Conservation (phyloP, 2,113 vertebrate species). For the Psophia crepitans region DNA sequence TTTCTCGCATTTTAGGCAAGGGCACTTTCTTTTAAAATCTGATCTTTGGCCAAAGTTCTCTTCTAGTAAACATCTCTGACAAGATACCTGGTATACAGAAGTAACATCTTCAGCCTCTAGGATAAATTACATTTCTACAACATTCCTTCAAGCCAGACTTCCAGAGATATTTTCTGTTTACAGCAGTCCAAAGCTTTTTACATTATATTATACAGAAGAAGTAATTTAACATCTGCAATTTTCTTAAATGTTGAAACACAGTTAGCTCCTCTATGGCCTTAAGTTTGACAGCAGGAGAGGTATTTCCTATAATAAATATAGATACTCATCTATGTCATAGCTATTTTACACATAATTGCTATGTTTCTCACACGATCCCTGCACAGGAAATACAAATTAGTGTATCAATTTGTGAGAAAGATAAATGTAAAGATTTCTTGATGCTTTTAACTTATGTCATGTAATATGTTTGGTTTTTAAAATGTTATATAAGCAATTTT, state of each 20-base stretch:
- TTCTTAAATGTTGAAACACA: neutral
- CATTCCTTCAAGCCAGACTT: neutral
- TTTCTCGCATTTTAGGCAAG: neutral
- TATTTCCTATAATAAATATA: neutral
- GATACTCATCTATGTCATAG: neutral
- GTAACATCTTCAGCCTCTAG: neutral
- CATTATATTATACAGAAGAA: neutral
- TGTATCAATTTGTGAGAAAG: neutral
- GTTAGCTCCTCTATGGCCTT: neutral
- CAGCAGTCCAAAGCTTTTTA: neutral
- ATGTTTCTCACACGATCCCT: neutral
- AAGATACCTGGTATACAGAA: neutral
- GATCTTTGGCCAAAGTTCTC: neutral
- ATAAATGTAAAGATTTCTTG: neutral
- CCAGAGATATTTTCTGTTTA: neutral
- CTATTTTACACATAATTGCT: neutral
- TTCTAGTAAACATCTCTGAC: neutral
- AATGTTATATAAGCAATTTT: neutral
- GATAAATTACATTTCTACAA: neutral
- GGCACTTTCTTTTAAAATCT: neutral
- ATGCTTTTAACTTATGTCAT: neutral
- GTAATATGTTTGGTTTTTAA: neutral
- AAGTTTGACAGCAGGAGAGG: neutral
- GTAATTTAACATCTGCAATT: neutral
- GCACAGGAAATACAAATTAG: neutral